phyloP scores from a whole-genome alignment of 2,888 invertebrate genomes.

The Tipula vernalis region DNA sequence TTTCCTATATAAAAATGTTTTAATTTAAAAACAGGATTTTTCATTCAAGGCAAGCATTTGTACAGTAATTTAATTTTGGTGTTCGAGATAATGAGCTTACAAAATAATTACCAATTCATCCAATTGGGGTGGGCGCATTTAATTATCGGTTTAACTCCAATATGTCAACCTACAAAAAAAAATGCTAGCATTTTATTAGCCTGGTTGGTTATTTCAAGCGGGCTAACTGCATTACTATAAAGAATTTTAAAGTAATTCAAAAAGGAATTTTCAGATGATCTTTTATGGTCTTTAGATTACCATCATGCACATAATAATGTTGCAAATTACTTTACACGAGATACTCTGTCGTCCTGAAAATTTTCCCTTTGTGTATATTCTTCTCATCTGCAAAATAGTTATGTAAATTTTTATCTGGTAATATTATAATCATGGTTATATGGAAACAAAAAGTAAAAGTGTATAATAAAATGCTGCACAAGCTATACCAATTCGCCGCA shows the following conservation, averaged over 20 bases:
- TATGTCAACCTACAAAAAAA: background rate
- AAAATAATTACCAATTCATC: background rate
- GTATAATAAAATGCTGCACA: background rate
- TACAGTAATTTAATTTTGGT: background rate
- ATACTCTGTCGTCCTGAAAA: background rate
- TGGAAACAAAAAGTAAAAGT: background rate
- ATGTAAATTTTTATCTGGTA: background rate
- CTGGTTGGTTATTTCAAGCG: background rate
- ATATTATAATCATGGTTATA: background rate
- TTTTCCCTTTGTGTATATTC: background rate
- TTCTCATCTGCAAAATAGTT: background rate
- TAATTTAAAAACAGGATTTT: background rate
- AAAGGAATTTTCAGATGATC: background rate
- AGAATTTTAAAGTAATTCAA: background rate
- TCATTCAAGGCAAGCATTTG: background rate
- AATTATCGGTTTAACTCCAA: background rate
- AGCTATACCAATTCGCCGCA: background rate
- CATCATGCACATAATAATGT: background rate
- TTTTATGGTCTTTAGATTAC: background rate
- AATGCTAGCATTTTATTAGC: too few relatives aligned
- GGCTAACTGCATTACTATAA: background rate
- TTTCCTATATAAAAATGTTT: background rate
- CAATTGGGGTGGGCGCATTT: background rate
- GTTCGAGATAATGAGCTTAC: too few relatives aligned
- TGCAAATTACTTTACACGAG: background rate